Base-by-base conservation (phyloP, 2,888 invertebrate genomes). In the Pachliopta kotzebuea region DNA sequence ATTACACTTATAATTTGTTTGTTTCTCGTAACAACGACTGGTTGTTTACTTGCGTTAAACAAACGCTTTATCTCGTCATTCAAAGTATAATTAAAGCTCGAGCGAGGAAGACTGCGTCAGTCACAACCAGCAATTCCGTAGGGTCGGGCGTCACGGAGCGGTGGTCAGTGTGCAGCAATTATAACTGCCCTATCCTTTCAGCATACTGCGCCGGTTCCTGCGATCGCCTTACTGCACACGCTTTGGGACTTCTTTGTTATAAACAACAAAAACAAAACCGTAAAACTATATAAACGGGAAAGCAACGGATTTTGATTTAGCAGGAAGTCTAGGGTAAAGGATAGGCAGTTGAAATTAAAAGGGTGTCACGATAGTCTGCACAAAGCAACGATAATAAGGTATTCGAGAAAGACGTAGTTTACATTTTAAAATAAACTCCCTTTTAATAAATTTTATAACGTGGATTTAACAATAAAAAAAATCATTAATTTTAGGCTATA, bases 111-210 rank as follows among this genome's bases (percentile, higher is more conserved):
- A 75, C 65, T 68, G 65, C 72, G 74, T 74, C 75, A 71, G 68
- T 70, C 67, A 72, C 63, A 72, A 75, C 72, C 71, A 69, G 70
- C 78, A 76, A 76, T 78, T 77, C 69, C 65, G 71, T 70, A 74
- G 73, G 72, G 74, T 69, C 70, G 62, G 66, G 62, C 74, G 75
- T 79, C 74, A 79, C 76, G 78, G 76, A 45, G 65, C 74, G 72
- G 55, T 73, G 75, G 68, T 58, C 67, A 70, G 70, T 68, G 70
- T 65, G 72, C 76, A 70, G 70, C 72, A 57, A 76, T 79, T 81
- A 78, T 77, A 83, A 83, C 77, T 81, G 80, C 72, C 68, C 69
- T 72, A 77, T 83, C 67, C 65, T 66, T 61, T 63, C 45, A 50
- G 55, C 56, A 62, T 29, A 60, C 59, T 37, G 56, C 59, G 60